Evolutionary conservation across 2,797 vertebrate species (phyloP), one percentile per base, ranked within the genome.

Genomic region (Macrochelys suwanniensis): DNA sequence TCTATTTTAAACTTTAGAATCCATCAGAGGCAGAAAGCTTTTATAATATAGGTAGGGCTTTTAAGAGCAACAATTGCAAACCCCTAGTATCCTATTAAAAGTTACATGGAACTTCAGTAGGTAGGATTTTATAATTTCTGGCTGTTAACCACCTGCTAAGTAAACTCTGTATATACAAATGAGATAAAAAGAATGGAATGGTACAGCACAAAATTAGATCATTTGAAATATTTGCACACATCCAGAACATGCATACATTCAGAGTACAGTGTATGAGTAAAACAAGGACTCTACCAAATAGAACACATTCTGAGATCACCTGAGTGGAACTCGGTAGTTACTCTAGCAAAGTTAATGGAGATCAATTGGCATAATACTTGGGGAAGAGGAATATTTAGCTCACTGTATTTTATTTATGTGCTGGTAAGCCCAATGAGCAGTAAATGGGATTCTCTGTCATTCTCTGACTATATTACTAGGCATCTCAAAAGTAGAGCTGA

Each of bases 401-500:
- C 94, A 89, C 85, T 93, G 45, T 11, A 86, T 94, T 89, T 97
- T 95, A 97, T 97, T 97, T 97, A 96, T 97, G n/a, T 11, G 3
- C 15, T 90, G 84, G 89, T 76, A 17, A 89, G 87, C 74, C 92
- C 33, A 1, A 91, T 84, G 94, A 94, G 95, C 87, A 4, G 89
- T 1, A 84, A 90, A 89, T 33, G 78, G 91, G 87, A 80, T 51
- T 95, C 86, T 95, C 89, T 94, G 95, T 97, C 96, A 97, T 94
- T 97, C 97, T 97, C 93, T 23, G 93, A 92, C 93, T 80, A 21
- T 51, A 17, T 65, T 89, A 84, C 93, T 93, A 94, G 96, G 94
- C 96, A 90, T 84, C 93, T 97, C 96, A 95, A 96, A 95, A 97
- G 94, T 92, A 85, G 94, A 92, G 74, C 93, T 90, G 78, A 37